Evolutionary conservation across 2,113 vertebrate species (phyloP), one percentile per base, ranked within the genome.

Genomic region (Asarcornis scutulata): DNA sequence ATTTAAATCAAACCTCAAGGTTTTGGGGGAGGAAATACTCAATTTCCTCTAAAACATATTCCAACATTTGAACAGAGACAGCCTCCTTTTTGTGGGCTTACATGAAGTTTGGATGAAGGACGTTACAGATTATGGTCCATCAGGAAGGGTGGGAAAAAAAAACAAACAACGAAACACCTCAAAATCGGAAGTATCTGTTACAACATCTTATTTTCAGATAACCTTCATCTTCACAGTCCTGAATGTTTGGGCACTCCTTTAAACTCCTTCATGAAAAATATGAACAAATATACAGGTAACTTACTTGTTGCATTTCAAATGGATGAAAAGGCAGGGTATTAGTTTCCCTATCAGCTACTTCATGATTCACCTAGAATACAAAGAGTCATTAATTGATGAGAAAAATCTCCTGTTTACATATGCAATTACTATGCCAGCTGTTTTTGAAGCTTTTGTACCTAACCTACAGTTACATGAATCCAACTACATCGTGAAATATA

Each of bases 281-380:
- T 0, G 40, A 72, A 83, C 1, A 75, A 79, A 13, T 20, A 27
- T 2, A 12, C 8, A 50, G 11, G 4, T 34, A 58, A 98, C 98
- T 98, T 89, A 99, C 99, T 46, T 97, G 98, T 50, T 98, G 97
- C 11, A 23, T 94, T 97, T 99, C 99, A 96, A 98, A 99, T 31
- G 95, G 97, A 50, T 96, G 91, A 64, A 97, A 98, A 27, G 98
- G 98, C 73, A 99, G 98, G 2, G 99, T 99, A 66, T 99, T 99
- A 81, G 98, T 97, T 13, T 98, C 98, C 5, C 97, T 97, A 40
- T 98, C 95, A 78, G 79, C 74, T 40, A 59, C 59, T 67, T 97
- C 97, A 46, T 17, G 89, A 87, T 96, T 88, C 11, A 98, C 98
- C 99, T 99, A 67, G 3, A 82, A 93, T 9, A 86, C 5, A 97